phyloP scores from a whole-genome alignment of 2,888 invertebrate species.

The Zootermopsis nevadensis region DNA sequence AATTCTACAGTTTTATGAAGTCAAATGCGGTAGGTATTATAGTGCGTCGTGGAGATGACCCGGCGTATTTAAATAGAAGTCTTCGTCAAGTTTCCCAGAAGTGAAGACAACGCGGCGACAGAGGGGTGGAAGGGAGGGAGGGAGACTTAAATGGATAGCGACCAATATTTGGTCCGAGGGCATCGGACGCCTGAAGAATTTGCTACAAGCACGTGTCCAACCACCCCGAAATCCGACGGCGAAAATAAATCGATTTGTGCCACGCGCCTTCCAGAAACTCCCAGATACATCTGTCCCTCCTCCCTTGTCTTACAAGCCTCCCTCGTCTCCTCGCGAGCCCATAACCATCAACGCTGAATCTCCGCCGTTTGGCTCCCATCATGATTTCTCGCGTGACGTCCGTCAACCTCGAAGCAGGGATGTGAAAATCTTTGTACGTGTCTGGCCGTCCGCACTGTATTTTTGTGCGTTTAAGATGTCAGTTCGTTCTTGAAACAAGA shows the following conservation, averaged over 20 bases:
- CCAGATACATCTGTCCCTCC: neutral
- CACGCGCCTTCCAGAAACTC: conserved; percentile 10
- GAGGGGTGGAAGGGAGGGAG: too few species aligned
- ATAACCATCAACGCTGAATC: neutral
- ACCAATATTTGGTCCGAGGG: neutral
- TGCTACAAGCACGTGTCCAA: neutral
- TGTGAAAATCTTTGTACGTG: neutral
- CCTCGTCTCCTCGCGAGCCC: neutral
- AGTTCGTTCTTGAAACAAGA: too few species aligned
- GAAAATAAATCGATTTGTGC: conserved; percentile 12
- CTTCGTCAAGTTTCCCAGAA: too few species aligned
- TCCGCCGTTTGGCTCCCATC: neutral
- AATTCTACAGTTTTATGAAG: too few species aligned
- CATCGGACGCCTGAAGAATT: neutral
- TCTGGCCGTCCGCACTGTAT: too few species aligned
- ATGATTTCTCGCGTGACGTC: neutral
- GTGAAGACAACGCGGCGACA: too few species aligned
- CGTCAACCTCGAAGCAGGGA: neutral
- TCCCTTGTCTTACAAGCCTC: neutral
- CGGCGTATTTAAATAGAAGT: too few species aligned
- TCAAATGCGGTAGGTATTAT: too few species aligned
- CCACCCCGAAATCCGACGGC: neutral
- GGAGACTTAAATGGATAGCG: too few species aligned
- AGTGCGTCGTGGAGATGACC: too few species aligned
- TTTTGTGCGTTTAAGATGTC: too few species aligned